Conservation (phyloP, 1,140 invertebrate species). For the Lasaia peninsularis region DNA sequence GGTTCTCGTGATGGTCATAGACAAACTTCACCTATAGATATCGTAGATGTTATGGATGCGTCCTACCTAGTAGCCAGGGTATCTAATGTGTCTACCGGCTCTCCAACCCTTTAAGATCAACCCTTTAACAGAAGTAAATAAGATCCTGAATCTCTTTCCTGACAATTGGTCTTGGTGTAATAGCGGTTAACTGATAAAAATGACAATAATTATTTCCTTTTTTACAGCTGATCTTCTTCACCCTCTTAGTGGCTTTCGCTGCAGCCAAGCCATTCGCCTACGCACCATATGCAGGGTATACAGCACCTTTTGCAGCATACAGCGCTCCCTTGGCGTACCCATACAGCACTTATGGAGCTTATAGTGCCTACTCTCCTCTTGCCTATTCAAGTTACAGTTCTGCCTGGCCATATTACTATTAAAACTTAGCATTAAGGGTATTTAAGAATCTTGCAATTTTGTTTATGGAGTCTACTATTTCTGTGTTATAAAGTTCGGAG, state of each 20-base stretch:
- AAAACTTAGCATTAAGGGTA: slow-evolving; percentile 15
- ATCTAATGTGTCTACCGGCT: no score
- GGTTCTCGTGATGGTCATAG: no score
- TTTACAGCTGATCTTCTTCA: slow-evolving; percentile 74
- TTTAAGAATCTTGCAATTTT: not conserved
- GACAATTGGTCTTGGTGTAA: no score
- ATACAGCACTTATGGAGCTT: slow-evolving; percentile 29
- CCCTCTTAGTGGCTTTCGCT: slow-evolving; percentile 75
- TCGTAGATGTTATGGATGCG: no score
- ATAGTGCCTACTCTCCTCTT: slow-evolving; percentile 70
- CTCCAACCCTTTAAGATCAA: no score
- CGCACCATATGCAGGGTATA: slow-evolving; percentile 64
- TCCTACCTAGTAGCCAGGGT: no score
- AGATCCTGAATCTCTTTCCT: no score
- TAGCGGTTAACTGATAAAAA: no score
- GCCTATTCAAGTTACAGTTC: slow-evolving; percentile 63
- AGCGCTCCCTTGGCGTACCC: slow-evolving; percentile 61
- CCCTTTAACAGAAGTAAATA: no score
- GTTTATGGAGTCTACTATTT: not conserved
- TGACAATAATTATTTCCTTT: slow-evolving; percentile 19
- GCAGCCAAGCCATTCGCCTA: slow-evolving; percentile 72
- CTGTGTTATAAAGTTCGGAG: not conserved
- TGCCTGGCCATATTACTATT: slow-evolving; percentile 60
- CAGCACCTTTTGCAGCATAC: slow-evolving; percentile 55
- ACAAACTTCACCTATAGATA: no score